Evolutionary conservation across 2,113 vertebrate species (phyloP).

Genomic region (Tinamus guttatus): DNA sequence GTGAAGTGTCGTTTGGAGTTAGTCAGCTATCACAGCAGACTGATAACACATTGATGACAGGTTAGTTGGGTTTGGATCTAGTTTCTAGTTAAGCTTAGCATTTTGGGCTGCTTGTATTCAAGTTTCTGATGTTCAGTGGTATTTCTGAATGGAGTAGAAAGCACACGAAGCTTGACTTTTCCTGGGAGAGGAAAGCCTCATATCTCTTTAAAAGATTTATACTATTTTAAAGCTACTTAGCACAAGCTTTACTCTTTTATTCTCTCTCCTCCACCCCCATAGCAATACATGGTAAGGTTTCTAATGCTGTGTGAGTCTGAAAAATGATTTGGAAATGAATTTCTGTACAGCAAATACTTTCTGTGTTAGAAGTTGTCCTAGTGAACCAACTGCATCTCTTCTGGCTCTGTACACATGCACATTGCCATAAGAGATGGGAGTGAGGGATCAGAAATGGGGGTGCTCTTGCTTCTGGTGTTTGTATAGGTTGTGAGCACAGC

Average conservation of each 20-base stretch:
- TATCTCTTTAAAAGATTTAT: not conserved
- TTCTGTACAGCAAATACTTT: not conserved
- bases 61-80: not conserved
- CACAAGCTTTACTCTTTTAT: not conserved
- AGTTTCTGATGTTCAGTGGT: not conserved
- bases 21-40: not conserved
- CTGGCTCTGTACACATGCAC: not conserved
- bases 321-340: not conserved
- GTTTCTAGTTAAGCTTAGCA: not conserved
- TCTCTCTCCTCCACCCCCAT: not conserved
- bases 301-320: not conserved
- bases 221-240: not conserved
- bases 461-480: not conserved
- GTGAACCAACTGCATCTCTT: not conserved
- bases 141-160: not conserved
- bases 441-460: not conserved
- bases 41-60: not conserved
- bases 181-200: not conserved
- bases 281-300: not conserved
- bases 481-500: not conserved
- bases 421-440: not conserved
- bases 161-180: not conserved
- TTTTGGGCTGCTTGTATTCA: not conserved
- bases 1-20: not conserved
- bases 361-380: not conserved